Evolutionary conservation across 2,888 invertebrate genomes (phyloP).

Genomic region (Chloroclysta siterata): DNA sequence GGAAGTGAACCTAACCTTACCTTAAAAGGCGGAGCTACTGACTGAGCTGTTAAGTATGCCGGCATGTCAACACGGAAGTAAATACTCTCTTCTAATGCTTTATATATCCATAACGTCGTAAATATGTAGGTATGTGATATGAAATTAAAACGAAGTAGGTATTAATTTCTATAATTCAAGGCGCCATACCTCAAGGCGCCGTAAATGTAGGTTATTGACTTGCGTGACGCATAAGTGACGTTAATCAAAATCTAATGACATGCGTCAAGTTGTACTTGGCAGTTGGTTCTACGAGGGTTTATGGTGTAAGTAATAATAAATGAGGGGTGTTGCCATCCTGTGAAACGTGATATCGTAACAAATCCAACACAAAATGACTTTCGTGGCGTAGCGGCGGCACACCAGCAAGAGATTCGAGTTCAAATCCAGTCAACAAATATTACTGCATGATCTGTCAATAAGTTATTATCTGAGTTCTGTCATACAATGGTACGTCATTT

Average conservation of each 20-base stretch:
- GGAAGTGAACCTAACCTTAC: too few relatives aligned
- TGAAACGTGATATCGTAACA: not conserved
- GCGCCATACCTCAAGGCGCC: slow-evolving; percentile 23
- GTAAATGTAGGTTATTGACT: slow-evolving; percentile 36
- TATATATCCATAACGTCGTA: slow-evolving; percentile 1
- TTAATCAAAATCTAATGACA: slow-evolving; percentile 35
- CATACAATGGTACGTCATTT: too few relatives aligned
- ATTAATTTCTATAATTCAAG: slow-evolving; percentile 17
- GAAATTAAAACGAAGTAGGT: slow-evolving; percentile 7
- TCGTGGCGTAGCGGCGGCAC: not conserved
- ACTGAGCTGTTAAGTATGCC: too few relatives aligned
- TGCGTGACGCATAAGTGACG: slow-evolving; percentile 32
- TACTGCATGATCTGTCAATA: too few relatives aligned
- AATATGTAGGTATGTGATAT: not conserved
- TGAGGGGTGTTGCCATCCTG: slow-evolving; percentile 6
- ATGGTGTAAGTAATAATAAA: slow-evolving; percentile 18
- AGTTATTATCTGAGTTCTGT: too few relatives aligned
- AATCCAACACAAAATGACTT: not conserved
- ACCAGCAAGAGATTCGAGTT: not conserved
- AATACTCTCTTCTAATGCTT: not conserved
- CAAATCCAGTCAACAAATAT: not conserved
- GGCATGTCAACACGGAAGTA: too few relatives aligned
- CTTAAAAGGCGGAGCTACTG: too few relatives aligned
- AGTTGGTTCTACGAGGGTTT: slow-evolving; percentile 9
- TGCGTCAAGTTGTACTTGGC: slow-evolving; percentile 23